A percentile compares a stretch with the other conserved stretches of the same genome.
These are phyloP conservation scores for Ranitomeya imitator DNA, from an alignment of 2,113 vertebrate species.

Conservation along the genomic window DNA sequence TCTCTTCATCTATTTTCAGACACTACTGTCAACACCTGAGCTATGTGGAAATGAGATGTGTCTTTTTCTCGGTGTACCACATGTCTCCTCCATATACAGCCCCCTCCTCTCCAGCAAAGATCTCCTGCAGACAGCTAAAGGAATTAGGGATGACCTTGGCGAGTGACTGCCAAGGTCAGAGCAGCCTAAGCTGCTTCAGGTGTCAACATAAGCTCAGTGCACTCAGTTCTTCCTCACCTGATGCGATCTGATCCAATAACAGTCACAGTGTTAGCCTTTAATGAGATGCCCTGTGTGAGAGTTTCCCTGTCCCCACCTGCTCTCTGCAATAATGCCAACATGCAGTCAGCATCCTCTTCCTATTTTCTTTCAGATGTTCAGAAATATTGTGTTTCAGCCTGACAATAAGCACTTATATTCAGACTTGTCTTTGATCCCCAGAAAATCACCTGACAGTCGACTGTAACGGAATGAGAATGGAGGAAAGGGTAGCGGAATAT, in stretches of 20 bases:
- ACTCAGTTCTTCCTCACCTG: constrained; percentile 69
- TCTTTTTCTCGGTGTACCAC: constrained; percentile 26
- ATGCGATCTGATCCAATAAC: constrained; percentile 68
- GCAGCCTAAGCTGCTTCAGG: constrained; percentile 64
- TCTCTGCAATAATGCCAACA: constrained; percentile 59
- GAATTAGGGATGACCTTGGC: constrained; percentile 73
- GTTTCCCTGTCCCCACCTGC: constrained; percentile 65
- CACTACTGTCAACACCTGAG: constrained; percentile 23
- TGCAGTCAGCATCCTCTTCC: constrained; percentile 62
- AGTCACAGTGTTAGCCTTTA: constrained; percentile 67
- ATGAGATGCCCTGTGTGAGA: constrained; percentile 59
- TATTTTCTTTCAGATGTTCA: constrained; percentile 61
- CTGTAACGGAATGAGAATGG: constrained; percentile 38
- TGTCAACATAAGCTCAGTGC: constrained; percentile 63
- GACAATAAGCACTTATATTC: constrained; percentile 63
- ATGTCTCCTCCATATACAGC: constrained; percentile 33
- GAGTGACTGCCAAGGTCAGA: constrained; percentile 64
- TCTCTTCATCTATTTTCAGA: constrained; percentile 40
- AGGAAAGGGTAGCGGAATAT: neutral
- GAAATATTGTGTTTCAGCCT: constrained; percentile 65
- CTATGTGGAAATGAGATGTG: constrained; percentile 21
- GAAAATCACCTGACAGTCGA: constrained; percentile 67
- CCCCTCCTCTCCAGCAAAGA: constrained; percentile 17
- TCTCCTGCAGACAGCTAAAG: constrained; percentile 44
- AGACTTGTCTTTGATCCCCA: constrained; percentile 65